Percentiles rank a stretch among this genome's conserved stretches.
Conservation (phyloP, 1,140 invertebrate species). For the Drosophila chauvacae region DNA sequence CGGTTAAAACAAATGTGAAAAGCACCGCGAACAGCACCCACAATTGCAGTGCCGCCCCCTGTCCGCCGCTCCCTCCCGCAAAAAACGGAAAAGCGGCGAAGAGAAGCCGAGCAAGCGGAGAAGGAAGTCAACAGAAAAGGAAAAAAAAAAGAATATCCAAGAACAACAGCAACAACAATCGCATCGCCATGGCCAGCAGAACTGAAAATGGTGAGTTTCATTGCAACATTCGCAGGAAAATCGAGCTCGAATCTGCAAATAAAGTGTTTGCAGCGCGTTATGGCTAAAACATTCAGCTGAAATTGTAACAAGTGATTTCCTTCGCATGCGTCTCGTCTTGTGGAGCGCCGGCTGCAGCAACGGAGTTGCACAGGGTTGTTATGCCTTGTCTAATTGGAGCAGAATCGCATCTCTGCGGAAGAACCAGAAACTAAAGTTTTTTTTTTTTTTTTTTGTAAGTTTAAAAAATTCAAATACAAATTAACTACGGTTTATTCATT, state of each 20-base stretch:
- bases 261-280: not conserved
- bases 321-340: not conserved
- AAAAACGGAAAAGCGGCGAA: slow-evolving; percentile 7
- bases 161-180: slow-evolving; percentile 22
- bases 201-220: slow-evolving; percentile 73
- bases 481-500: too few relatives aligned
- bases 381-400: slow-evolving; percentile 29
- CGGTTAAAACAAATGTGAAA: slow-evolving; percentile 47
- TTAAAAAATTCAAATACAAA: not conserved
- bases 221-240: slow-evolving; percentile 12
- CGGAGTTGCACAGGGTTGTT: slow-evolving; percentile 19
- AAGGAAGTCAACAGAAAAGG: slow-evolving; percentile 15
- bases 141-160: slow-evolving; percentile 18
- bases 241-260: not conserved
- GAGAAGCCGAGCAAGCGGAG: slow-evolving; percentile 8
- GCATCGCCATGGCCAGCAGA: slow-evolving; percentile 66
- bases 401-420: not conserved
- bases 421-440: not conserved
- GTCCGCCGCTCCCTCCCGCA: not conserved
- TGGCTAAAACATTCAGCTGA: not conserved
- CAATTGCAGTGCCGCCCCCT: slow-evolving; percentile 16
- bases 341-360: slow-evolving; percentile 28
- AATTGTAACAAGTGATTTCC: slow-evolving; percentile 23
- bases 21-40: slow-evolving; percentile 18
- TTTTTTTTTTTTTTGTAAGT: not conserved